Conservation (phyloP, 2,888 invertebrate species). For the Fabriciana adippe region DNA sequence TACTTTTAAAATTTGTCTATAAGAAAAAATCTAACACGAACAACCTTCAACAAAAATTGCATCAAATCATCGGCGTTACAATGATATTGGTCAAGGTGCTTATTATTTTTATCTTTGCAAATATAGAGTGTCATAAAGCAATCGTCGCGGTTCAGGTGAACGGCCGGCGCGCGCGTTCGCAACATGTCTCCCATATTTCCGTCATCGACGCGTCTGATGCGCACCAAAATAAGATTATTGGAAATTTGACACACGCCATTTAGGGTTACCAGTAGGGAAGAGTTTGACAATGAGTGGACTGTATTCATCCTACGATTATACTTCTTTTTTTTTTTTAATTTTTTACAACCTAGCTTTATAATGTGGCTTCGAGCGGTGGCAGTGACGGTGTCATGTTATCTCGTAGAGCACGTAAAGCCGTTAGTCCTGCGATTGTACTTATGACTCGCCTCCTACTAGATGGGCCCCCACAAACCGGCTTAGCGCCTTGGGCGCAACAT, state of each 20-base stretch:
- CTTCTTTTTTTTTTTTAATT: not conserved
- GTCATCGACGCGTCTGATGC: slow-evolving; percentile 76
- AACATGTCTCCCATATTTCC: slow-evolving; percentile 77
- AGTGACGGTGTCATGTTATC: too few relatives aligned
- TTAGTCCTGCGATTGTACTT: too few relatives aligned
- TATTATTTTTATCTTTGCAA: slow-evolving; percentile 72
- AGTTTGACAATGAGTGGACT: not conserved
- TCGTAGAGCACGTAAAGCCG: too few relatives aligned
- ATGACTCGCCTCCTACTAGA: too few relatives aligned
- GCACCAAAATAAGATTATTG: slow-evolving; percentile 82
- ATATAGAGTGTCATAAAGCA: slow-evolving; percentile 68
- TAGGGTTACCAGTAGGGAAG: slow-evolving; percentile 30
- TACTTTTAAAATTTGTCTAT: not conserved
- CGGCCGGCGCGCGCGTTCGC: slow-evolving; percentile 69
- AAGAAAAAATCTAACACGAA: not conserved
- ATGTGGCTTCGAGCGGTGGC: too few relatives aligned
- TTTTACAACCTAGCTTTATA: not conserved
- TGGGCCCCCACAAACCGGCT: too few relatives aligned
- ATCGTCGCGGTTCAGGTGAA: slow-evolving; percentile 77
- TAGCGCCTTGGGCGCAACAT: too few relatives aligned
- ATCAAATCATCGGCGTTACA: slow-evolving; percentile 2
- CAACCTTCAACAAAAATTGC: not conserved
- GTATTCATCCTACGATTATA: not conserved
- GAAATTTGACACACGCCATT: slow-evolving; percentile 72
- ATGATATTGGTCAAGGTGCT: slow-evolving; percentile 64